Evolutionary conservation across 2,888 invertebrate species (phyloP), one percentile per base, ranked within the genome.

Genomic region (Homarus gammarus): DNA sequence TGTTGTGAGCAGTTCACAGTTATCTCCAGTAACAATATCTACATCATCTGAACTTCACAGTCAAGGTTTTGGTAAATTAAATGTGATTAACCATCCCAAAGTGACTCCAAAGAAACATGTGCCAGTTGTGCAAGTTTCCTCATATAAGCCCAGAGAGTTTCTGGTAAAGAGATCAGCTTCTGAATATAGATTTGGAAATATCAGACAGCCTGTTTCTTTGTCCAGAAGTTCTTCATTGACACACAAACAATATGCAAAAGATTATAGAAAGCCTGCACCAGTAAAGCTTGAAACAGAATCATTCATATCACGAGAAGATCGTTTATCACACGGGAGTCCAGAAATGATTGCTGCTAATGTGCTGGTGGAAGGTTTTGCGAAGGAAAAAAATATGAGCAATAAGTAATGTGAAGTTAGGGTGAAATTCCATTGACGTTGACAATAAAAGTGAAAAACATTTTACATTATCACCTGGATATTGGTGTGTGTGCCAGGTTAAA

Each of bases 271-370:
- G 70, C 3, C 31, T 36, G 3, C 36, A 33, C 31, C 33, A 70
- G 15, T 6, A n/a, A 31, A 70, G 31, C 15, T 31, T 36, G 27
- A 31, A 36, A 70, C 31, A 70, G 36, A n/a, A n/a, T n/a, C n/a
- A n/a, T n/a, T n/a, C n/a, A n/a, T n/a, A n/a, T n/a, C 64, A 2
- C 64, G 27, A 8, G 27, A 64, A 22, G 27, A 27, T 10, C 64
- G 27, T n/a, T 64, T 12, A 27, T 75, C 85, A 15, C 85, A 38
- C n/a, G 85, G 38, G 0, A 85, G 85, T 44, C 64, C 75, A 49
- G 85, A 85, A 78, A 75, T 85, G 61, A 44, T 85, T 40, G 85
- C 78, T 61, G 85, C 85, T 22, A 85, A 78, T 68, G 85, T 78
- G 8, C 64, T 85, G 12, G 78, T 77, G 18, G 36, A 75, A 64